Conservation (phyloP, 1,140 invertebrate species). For the Mylabris phalerata region DNA sequence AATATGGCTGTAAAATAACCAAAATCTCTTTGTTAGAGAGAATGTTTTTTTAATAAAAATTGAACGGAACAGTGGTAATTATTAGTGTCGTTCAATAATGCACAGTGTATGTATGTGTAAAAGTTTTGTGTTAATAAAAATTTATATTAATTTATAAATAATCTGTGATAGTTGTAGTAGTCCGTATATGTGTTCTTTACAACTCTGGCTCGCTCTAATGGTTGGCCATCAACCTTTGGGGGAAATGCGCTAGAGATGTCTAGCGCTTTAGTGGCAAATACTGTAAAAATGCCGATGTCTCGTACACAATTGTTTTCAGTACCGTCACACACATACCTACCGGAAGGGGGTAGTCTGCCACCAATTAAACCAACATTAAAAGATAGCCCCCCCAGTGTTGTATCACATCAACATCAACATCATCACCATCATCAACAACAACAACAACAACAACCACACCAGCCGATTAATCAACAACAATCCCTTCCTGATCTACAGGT, state of each 20-base stretch:
- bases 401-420: conserved; percentile 29
- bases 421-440: conserved; percentile 28
- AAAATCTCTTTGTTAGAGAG: conserved; percentile 36
- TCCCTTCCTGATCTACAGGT: conserved; percentile 34
- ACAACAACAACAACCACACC: conserved; percentile 30
- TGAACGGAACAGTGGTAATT: conserved; percentile 2
- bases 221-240: conserved; percentile 33
- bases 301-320: conserved; percentile 38
- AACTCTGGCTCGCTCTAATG: conserved; percentile 27
- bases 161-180: conserved; percentile 8
- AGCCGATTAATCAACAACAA: neutral
- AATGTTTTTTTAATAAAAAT: conserved; percentile 33
- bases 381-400: conserved; percentile 35
- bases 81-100: conserved; percentile 1
- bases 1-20: conserved; percentile 38
- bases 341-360: conserved; percentile 36
- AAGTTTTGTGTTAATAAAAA: neutral
- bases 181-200: conserved; percentile 15
- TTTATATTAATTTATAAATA: neutral
- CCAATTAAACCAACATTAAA: conserved; percentile 35
- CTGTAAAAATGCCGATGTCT: conserved; percentile 40
- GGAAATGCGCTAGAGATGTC: conserved; percentile 37
- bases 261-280: conserved; percentile 37
- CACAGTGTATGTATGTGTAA: neutral
- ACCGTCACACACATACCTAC: conserved; percentile 37